Evolutionary conservation across 2,113 vertebrate genomes (phyloP).

Genomic region (Piliocolobus tephrosceles): DNA sequence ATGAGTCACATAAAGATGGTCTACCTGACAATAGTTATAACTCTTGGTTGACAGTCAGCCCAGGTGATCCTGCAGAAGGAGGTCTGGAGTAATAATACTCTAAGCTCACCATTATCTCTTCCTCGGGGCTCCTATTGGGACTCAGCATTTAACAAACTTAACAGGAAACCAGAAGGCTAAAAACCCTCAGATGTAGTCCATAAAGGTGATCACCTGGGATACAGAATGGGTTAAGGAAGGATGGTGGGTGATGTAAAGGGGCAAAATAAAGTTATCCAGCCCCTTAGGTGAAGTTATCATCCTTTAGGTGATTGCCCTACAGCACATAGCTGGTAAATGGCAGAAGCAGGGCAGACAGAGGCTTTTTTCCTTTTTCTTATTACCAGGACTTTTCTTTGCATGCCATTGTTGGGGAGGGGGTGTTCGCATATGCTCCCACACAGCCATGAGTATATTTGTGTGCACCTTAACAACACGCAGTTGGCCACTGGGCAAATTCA

Average conservation of each 20-base stretch:
- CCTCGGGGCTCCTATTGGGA: not conserved
- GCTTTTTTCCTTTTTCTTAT: not conserved
- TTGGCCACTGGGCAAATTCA: not conserved
- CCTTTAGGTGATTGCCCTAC: not conserved
- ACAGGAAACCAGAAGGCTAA: not conserved
- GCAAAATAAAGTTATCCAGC: not conserved
- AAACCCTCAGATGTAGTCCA: not conserved
- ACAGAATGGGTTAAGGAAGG: not conserved
- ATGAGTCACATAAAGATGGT: not conserved
- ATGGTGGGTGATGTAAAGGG: no score
- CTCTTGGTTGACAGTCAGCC: not conserved
- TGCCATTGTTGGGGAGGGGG: no score
- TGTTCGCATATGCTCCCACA: not conserved
- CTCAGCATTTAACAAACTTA: not conserved
- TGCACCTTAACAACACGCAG: not conserved
- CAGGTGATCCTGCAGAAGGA: not conserved
- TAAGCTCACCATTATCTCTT: not conserved
- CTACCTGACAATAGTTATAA: not conserved
- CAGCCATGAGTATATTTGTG: not conserved
- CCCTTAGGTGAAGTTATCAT: not conserved
- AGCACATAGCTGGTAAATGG: not conserved
- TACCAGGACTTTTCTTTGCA: not conserved
- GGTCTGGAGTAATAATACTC: not conserved
- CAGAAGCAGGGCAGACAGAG: not conserved
- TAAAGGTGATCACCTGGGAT: not conserved